phyloP scores from a whole-genome alignment of 1,140 invertebrate genomes.

The Penaeus indicus region DNA sequence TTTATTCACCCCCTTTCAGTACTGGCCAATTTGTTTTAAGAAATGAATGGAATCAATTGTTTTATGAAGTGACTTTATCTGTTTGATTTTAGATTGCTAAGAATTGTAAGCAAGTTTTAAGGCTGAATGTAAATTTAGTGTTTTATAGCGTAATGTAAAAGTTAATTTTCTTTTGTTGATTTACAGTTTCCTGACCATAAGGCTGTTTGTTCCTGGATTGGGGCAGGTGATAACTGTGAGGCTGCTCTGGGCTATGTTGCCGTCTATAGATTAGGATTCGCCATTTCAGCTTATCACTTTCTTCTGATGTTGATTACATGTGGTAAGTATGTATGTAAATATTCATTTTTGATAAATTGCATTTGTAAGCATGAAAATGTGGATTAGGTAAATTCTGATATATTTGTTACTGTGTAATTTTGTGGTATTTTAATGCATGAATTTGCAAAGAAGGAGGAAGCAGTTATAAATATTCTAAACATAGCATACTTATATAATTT shows the following conservation, averaged over 20 bases:
- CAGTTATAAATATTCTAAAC: neutral
- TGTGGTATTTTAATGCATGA: too few species aligned
- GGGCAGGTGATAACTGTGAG: conserved; percentile 70
- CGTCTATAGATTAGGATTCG: conserved; percentile 72
- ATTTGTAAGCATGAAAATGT: neutral
- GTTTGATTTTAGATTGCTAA: too few species aligned
- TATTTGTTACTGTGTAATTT: neutral
- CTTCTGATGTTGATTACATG: conserved; percentile 70
- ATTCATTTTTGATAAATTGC: too few species aligned
- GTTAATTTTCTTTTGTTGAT: neutral
- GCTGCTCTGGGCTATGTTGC: conserved; percentile 71
- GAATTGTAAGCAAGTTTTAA: neutral
- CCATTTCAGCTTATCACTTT: conserved; percentile 70
- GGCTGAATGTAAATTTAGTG: neutral
- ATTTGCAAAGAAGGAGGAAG: too few species aligned
- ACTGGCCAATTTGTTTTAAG: too few species aligned
- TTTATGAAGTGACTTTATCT: too few species aligned
- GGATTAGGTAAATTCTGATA: neutral
- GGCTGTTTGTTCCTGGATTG: conserved; percentile 70
- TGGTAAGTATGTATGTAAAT: conserved; percentile 54
- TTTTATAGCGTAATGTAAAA: neutral
- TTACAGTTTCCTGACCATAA: conserved; percentile 71
- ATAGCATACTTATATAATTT: neutral
- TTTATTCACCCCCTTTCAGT: too few species aligned
- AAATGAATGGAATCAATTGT: too few species aligned